A percentile compares a stretch with the other conserved stretches of the same genome.
These are phyloP conservation scores for Diplolepis rosae DNA, from an alignment of 2,888 invertebrate genomes.

Conservation along the genomic window DNA sequence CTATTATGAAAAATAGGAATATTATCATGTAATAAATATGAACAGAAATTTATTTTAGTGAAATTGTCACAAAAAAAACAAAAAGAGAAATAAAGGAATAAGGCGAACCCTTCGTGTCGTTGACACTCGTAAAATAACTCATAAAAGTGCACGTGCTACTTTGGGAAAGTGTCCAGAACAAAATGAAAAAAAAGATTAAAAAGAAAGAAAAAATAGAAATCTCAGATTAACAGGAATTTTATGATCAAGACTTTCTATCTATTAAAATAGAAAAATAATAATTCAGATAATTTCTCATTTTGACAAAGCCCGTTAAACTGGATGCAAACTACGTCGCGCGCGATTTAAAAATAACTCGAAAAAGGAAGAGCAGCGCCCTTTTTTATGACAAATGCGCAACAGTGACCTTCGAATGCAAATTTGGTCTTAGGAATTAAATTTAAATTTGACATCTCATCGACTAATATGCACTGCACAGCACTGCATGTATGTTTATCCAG, in stretches of 20 bases:
- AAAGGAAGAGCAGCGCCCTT: conserved; percentile 25
- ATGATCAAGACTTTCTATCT: neutral
- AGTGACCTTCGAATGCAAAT: conserved; percentile 21
- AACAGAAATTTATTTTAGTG: no score
- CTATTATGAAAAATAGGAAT: no score
- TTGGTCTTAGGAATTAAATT: conserved; percentile 18
- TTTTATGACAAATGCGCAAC: conserved; percentile 22
- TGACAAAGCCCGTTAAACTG: neutral
- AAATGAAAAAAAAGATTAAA: neutral
- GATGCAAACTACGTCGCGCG: neutral
- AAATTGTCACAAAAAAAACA: no score
- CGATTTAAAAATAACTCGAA: conserved; percentile 20
- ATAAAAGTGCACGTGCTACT: conserved; percentile 20
- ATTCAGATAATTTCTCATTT: neutral
- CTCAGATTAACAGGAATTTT: neutral
- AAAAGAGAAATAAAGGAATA: neutral
- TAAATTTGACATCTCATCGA: conserved; percentile 4
- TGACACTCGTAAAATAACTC: conserved; percentile 1
- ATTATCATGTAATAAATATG: no score
- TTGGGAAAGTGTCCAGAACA: conserved; percentile 15
- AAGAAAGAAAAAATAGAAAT: neutral
- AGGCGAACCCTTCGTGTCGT: neutral
- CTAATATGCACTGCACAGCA: no score
- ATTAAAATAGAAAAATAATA: neutral
- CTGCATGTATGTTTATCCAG: neutral